Evolutionary conservation across 2,797 vertebrate genomes (phyloP).

Genomic region (Takifugu rubripes): DNA sequence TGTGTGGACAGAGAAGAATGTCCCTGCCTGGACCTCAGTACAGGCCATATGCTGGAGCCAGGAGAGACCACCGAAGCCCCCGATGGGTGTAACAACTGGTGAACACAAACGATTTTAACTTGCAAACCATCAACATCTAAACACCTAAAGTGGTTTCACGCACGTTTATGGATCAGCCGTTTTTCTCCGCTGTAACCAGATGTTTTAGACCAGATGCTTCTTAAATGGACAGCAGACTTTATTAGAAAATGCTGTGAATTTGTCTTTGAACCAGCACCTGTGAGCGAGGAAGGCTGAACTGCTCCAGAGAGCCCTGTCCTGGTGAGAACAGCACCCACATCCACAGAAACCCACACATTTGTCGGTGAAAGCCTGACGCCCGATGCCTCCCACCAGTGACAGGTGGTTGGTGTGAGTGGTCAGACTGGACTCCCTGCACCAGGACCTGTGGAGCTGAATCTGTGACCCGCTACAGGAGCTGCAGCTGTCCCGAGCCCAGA

Average conservation of each 20-base stretch:
- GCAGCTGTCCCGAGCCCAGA: constrained; percentile 78
- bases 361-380: background rate
- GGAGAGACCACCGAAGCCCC: constrained; percentile 52
- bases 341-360: background rate
- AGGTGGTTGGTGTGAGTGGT: constrained; percentile 86
- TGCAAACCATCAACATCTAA: too few relatives aligned
- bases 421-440: constrained; percentile 82
- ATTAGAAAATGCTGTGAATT: background rate
- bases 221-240: background rate
- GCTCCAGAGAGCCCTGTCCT: constrained; percentile 75
- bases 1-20: constrained; percentile 76
- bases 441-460: constrained; percentile 80
- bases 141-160: too few relatives aligned
- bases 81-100: constrained; percentile 89
- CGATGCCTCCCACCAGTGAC: constrained; percentile 64
- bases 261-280: constrained; percentile 78
- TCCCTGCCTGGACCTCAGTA: constrained; percentile 79
- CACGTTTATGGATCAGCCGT: too few relatives aligned
- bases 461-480: constrained; percentile 81
- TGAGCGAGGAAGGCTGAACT: constrained; percentile 74
- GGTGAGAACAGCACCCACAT: constrained; percentile 59
- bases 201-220: too few relatives aligned
- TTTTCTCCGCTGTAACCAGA: too few relatives aligned
- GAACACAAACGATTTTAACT: constrained; percentile 13
- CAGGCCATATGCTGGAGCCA: constrained; percentile 61